Base-by-base conservation (phyloP, 1,140 invertebrate genomes). In the Micrasema longulum region DNA sequence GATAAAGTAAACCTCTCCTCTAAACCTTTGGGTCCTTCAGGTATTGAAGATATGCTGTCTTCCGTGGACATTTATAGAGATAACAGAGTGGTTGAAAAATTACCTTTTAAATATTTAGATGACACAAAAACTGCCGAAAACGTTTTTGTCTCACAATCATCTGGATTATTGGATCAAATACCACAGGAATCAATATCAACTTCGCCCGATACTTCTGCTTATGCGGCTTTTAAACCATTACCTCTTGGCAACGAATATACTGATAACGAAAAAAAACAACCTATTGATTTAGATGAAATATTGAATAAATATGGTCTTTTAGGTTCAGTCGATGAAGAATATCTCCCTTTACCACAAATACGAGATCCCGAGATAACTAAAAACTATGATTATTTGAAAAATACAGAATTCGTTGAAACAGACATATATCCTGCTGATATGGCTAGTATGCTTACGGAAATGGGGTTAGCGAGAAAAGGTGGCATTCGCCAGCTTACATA, bases 371-470 rank as follows among this genome's bases (percentile, higher is more conserved):
- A 70, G 50, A 74, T 36, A 35, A 14, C n/a, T 23, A 36, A 20
- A 67, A 38, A 47, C n/a, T 14, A 43, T 12, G 65, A 53, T 67
- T 45, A 22, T 26, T 18, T 45, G 11, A 18, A 31, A 35, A 74
- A 47, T 20, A 70, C 66, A 35, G 73, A 75, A 22, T 66, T 43
- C 14, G 63, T 76, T 36, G 57, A 75, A 35, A 31, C 68, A 3
- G 68, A 67, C 6, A 68, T 71, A n/a, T 74, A 76, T 16, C 65
- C 76, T 26, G 53, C 74, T 1, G 74, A 71, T 48, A 76, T 76
- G 71, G 43, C 70, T 7, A 69, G 52, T 45, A 60, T 77, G 7
- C 36, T 77, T 18, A 71, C 69, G 7, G 75, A 76, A 50, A 60
- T 77, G 20, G 76, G 76, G 18, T 47, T 77, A 69, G 45, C 16